Evolutionary conservation across 2,113 vertebrate species (phyloP), one percentile per base, ranked within the genome.

Genomic region (rabbit (Oryctolagus cuniculus)): DNA sequence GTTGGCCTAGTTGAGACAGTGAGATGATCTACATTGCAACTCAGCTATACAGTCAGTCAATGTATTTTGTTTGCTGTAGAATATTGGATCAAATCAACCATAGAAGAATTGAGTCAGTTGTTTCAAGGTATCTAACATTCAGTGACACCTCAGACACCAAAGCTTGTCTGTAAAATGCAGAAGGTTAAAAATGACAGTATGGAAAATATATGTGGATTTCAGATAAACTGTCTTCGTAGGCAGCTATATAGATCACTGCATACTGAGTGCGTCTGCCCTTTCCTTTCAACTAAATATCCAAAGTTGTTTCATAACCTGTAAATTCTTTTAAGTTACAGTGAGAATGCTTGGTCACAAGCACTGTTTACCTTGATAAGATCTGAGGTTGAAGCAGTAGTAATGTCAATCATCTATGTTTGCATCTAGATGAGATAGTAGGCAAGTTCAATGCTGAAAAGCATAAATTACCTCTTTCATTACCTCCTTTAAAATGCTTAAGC

Each of bases 21-120:
- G 58, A 13, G 1, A 58, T 85, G 29, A 63, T 85, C 17, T 89
- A 67, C 8, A 63, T 81, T 73, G 53, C 6, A 87, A n/a, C 7
- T 24, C 13, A 31, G 86, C 31, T 49, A 15, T 8, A 67, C 11
- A 93, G 8, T 36, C n/a, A 51, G 27, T n/a, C 82, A 92, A 10
- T 95, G 66, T 80, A 64, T 80, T 90, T 95, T 89, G 16, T 91
- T 93, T 93, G 31, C 67, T 84, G 1, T 91, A 70, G 63, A 83
- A 70, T 92, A 91, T 81, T 72, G 49, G 80, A 78, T 83, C 25
- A 81, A 83, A 77, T 89, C 75, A 72, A 80, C 53, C 12, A 66
- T n/a, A 11, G 24, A 78, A 83, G 22, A 92, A 73, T 34, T 75
- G 17, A 92, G n/a, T 87, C 51, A 53, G 22, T 38, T 94, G 6